Evolutionary conservation across 2,797 vertebrate genomes (phyloP).

Genomic region (Gorsachius magnificus): DNA sequence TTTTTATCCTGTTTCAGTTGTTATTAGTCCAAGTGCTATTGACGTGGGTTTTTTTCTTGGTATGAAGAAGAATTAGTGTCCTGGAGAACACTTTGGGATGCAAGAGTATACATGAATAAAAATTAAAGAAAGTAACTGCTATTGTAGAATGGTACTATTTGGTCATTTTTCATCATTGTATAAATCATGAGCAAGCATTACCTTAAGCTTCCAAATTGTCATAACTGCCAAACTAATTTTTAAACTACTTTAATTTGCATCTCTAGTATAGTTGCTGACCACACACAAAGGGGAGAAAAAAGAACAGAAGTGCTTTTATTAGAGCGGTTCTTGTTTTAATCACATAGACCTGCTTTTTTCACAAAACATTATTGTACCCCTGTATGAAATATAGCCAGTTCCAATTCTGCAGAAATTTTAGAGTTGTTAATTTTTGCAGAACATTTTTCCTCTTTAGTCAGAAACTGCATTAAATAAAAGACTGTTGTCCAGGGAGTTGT

Average conservation of each 20-base stretch:
- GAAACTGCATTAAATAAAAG: neutral
- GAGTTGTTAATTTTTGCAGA: conserved; percentile 38
- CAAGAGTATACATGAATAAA: neutral
- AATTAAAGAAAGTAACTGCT: neutral
- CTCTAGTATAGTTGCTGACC: neutral
- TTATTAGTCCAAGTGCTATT: neutral
- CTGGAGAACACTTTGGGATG: neutral
- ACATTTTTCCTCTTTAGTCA: conserved; percentile 2
- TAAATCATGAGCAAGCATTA: neutral
- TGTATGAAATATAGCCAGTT: neutral
- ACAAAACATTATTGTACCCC: neutral
- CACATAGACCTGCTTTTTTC: neutral
- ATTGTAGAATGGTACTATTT: neutral
- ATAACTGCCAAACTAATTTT: neutral
- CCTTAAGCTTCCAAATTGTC: neutral
- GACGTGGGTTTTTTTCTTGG: neutral
- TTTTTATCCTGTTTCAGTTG: neutral
- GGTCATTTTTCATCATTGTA: neutral
- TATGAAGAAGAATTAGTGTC: neutral
- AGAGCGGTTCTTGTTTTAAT: neutral
- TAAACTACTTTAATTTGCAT: neutral
- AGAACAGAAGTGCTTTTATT: neutral
- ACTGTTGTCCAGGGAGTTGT: conserved; percentile 50
- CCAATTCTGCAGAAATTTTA: conserved; percentile 1
- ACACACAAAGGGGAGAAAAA: neutral